phyloP scores from a whole-genome alignment of 2,888 invertebrate genomes.

The Cantharis nigra region DNA sequence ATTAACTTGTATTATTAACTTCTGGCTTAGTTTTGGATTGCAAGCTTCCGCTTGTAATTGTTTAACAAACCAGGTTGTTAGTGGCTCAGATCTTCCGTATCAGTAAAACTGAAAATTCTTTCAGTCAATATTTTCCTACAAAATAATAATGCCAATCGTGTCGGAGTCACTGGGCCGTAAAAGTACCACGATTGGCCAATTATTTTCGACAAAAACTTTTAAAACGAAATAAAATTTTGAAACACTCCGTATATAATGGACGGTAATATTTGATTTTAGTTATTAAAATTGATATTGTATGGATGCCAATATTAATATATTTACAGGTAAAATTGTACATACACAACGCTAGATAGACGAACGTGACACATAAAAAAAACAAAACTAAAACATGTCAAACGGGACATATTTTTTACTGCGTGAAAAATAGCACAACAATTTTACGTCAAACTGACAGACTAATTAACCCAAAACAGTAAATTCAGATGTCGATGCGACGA shows the following conservation, averaged over 20 bases:
- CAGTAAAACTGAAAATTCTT: no score
- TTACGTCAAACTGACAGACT: not conserved
- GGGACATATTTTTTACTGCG: not conserved
- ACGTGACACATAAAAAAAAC: not conserved
- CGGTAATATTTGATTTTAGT: not conserved
- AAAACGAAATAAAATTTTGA: not conserved
- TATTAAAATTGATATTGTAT: not conserved
- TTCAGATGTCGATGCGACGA: constrained; percentile 20
- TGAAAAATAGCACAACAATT: not conserved
- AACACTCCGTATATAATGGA: not conserved
- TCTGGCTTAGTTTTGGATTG: not conserved
- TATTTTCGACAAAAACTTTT: not conserved
- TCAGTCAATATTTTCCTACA: no score
- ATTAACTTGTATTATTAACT: not conserved
- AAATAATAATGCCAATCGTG: not conserved
- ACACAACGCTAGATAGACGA: not conserved
- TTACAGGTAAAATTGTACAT: not conserved
- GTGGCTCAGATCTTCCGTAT: not conserved
- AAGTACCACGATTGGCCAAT: not conserved
- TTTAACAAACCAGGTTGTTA: not conserved
- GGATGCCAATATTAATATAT: not conserved
- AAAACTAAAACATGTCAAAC: not conserved
- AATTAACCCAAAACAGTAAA: not conserved
- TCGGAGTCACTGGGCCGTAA: not conserved
- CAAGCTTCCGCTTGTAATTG: not conserved